These are phyloP conservation scores for Villa cingulata DNA, from an alignment of 2,888 invertebrate genomes.

Conservation along the genomic window DNA sequence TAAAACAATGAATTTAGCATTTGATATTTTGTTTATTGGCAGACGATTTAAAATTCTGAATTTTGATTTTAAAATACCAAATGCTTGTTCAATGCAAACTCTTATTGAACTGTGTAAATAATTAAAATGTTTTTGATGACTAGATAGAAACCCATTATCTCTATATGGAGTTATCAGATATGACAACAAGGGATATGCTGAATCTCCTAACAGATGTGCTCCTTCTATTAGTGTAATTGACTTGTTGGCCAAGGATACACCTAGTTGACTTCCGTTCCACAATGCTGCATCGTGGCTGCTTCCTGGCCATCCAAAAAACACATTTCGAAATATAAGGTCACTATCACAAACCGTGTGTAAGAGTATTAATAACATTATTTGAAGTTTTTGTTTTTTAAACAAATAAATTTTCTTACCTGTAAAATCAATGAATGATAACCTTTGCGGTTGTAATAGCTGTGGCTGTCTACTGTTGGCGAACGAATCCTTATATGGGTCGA, in stretches of 20 bases:
- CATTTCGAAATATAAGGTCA: not conserved
- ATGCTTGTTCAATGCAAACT: not conserved
- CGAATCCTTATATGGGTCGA: no score
- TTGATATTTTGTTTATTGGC: no score
- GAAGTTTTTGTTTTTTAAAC: no score
- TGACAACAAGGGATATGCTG: not conserved
- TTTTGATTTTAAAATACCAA: not conserved
- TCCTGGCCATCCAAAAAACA: not conserved
- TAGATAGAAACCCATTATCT: not conserved
- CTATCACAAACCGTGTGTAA: not conserved
- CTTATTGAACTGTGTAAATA: not conserved
- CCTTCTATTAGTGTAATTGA: not conserved
- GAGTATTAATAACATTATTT: not conserved
- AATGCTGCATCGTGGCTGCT: not conserved
- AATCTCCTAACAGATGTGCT: not conserved
- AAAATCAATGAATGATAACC: not conserved
- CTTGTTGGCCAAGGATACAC: not conserved
- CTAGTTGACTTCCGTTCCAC: not conserved
- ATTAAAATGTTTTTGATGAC: not conserved
- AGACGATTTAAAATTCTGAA: not conserved
- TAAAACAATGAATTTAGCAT: no score
- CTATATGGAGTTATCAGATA: not conserved
- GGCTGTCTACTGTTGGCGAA: no score
- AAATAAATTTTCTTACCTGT: not conserved
- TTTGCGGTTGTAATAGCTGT: no score